Evolutionary conservation across 2,113 vertebrate species (phyloP).

Genomic region (Pipa parva): DNA sequence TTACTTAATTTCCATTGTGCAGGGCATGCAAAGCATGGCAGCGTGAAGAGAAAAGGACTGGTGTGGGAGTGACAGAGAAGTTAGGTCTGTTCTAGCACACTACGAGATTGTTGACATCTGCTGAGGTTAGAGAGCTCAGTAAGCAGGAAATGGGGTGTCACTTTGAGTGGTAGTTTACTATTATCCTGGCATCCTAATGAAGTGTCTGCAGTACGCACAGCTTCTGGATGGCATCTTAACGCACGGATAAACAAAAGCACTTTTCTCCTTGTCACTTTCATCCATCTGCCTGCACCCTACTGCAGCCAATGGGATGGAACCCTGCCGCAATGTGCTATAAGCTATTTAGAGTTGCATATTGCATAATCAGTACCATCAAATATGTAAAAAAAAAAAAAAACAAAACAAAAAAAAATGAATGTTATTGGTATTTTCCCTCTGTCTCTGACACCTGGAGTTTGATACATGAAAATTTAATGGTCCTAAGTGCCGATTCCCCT

Average conservation of each 20-base stretch:
- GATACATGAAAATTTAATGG: conserved; percentile 72
- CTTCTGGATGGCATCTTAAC: conserved; percentile 94
- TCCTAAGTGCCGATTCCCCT: conserved; percentile 57
- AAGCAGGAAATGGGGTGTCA: conserved; percentile 98
- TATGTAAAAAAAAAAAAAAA: conserved; percentile 67
- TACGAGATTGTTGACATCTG: conserved; percentile 96
- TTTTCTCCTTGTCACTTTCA: conserved; percentile 83
- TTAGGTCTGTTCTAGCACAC: conserved; percentile 77
- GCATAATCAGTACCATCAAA: conserved; percentile 85
- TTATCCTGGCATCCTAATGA: conserved; percentile 99
- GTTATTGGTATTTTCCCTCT: conserved; percentile 78
- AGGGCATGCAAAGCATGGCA: conserved; percentile 75
- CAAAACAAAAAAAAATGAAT: conserved; percentile 66
- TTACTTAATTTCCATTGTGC: conserved; percentile 67
- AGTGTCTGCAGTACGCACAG: conserved; percentile 92
- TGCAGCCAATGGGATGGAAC: conserved; percentile 86
- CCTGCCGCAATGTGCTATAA: conserved; percentile 83
- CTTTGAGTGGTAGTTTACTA: conserved; percentile 96
- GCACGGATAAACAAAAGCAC: conserved; percentile 92
- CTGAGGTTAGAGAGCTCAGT: conserved; percentile 96
- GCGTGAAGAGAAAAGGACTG: conserved; percentile 69
- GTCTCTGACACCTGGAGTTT: conserved; percentile 77
- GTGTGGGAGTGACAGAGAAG: conserved; percentile 79
- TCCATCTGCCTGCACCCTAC: conserved; percentile 94
- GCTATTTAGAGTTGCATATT: conserved; percentile 83